Base-by-base conservation (phyloP, 2,888 invertebrate genomes). In the Phymatocera aterrima region DNA sequence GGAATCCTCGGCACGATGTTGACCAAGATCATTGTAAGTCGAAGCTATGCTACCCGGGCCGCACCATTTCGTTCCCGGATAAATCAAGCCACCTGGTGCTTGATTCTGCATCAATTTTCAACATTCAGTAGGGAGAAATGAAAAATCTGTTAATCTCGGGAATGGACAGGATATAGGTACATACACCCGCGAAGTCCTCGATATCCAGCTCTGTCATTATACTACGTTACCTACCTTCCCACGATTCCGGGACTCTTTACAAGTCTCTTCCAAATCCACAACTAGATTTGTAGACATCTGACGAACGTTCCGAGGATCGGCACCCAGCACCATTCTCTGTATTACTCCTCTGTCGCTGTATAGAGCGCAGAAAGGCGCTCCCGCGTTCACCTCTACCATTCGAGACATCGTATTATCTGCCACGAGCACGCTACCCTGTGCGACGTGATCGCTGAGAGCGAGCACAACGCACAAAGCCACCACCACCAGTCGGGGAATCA, bases 41-140 rank as follows among this genome's bases (percentile, higher is more conserved):
- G 86, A 85, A 0, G 96, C 95, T 15, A 92, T 90, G 80, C 92
- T 93, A 28, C 95, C 96, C 70, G 94, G 94, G 0, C 96, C 96
- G 87, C 96, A 96, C 95, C 96, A 96, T 86, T 95, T 95, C 0
- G 96, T 96, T 1, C 95, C 96, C 77, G 94, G 93, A 81, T 90
- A 91, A 75, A 92, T 89, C 18, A 89, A 74, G 8, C 88, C 89
- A 43, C 86, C 83, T 2, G 85, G 79, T 51, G 85, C 81, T 78
- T 88, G 87, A 77, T 88, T 85, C 87, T 88, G 78, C 21, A 64
- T 12, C n/a, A 77, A 65, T 70, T n/a, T 24, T 46, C 6, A 37
- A 74, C 8, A 40, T 24, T 24, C 6, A 2, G n/a, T n/a, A n/a
- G n/a, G n/a, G n/a, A n/a, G n/a, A n/a, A n/a, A n/a, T n/a, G n/a